Conservation (phyloP, 2,113 vertebrate genomes). For the Oenanthe melanoleuca region DNA sequence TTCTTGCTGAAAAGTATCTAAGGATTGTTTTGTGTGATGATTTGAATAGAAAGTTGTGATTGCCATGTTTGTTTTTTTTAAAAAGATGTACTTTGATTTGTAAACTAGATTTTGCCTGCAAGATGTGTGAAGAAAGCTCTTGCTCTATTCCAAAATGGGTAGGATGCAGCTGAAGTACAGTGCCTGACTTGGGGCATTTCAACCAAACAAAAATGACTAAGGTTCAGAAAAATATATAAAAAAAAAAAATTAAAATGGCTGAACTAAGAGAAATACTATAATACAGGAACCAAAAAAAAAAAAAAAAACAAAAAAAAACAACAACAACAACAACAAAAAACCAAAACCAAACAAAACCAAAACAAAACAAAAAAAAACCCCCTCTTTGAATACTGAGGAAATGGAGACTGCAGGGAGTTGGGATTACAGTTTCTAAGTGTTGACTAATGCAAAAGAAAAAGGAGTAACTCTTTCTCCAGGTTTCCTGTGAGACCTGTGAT, state of each 20-base stretch:
- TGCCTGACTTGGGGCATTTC: neutral
- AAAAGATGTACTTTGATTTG: neutral
- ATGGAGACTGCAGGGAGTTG: neutral
- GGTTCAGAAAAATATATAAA: neutral
- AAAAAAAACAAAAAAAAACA: neutral
- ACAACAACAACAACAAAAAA: too few relatives aligned
- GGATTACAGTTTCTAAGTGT: neutral
- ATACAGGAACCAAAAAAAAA: neutral
- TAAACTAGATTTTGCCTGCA: slow-evolving; percentile 7
- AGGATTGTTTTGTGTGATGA: neutral
- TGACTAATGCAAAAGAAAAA: neutral
- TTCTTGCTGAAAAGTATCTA: neutral
- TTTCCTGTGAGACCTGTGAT: neutral
- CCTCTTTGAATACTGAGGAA: neutral
- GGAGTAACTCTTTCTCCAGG: neutral
- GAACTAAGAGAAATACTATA: neutral
- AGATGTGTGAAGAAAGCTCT: neutral
- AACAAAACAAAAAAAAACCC: neutral
- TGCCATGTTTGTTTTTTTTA: neutral
- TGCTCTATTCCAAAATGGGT: neutral
- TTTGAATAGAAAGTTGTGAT: neutral
- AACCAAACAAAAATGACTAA: neutral
- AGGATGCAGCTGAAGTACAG: neutral
- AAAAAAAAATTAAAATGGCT: neutral
- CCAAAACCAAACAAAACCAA: too few relatives aligned